Evolutionary conservation across 92 coral and sea anemone species (phyloP).

Genomic region (Epizoanthus ramosus): DNA sequence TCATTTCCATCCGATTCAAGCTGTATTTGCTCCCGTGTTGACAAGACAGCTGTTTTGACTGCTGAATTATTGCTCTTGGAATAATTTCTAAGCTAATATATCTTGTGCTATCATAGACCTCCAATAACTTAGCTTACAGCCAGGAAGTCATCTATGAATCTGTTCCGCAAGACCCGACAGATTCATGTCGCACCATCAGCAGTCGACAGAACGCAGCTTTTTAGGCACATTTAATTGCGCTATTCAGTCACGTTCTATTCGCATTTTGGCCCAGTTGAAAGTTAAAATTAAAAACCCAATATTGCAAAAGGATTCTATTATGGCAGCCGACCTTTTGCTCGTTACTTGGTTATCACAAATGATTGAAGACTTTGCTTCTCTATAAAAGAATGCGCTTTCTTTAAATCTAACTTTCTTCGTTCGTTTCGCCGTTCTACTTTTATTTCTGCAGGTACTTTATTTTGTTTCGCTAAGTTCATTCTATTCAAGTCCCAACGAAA

Average conservation of each 20-base stretch:
- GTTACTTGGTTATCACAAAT: neutral
- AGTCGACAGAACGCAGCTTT: slow-evolving; percentile 2
- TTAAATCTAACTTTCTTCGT: neutral
- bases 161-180: neutral
- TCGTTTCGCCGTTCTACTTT: neutral
- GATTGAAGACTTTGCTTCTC: neutral
- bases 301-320: slow-evolving; percentile 7
- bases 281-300: slow-evolving; percentile 2
- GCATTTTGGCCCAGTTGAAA: slow-evolving; percentile 1
- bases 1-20: slow-evolving; percentile 38
- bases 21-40: slow-evolving; percentile 27
- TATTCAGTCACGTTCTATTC: slow-evolving; percentile 14
- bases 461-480: too few species aligned
- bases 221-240: neutral
- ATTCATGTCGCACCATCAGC: neutral
- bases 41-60: slow-evolving; percentile 37
- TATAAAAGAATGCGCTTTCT: neutral
- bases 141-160: neutral
- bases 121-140: neutral
- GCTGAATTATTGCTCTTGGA: slow-evolving; percentile 8
- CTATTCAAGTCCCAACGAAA: too few species aligned
- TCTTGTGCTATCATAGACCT: slow-evolving; percentile 9
- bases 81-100: slow-evolving; percentile 12
- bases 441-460: too few species aligned
- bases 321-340: neutral